Conservation (phyloP, 1,140 invertebrate species). For the Leucophenga varia region DNA sequence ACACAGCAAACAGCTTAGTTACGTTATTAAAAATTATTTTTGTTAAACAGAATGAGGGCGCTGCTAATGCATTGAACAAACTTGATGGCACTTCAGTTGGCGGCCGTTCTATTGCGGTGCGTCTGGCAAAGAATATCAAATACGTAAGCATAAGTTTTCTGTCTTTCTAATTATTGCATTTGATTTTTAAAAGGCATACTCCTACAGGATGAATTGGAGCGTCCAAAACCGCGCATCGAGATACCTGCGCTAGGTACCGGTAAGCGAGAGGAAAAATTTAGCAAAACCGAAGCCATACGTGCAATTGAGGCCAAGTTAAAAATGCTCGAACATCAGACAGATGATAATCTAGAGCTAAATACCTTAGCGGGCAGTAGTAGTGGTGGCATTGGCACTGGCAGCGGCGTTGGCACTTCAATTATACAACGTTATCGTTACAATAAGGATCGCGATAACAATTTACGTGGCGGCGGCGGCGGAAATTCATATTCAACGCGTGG, state of each 20-base stretch:
- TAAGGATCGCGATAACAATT: constrained; percentile 53
- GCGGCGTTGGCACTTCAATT: constrained; percentile 61
- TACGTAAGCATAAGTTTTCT: constrained; percentile 59
- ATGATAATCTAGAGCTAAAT: constrained; percentile 74
- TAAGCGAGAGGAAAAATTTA: constrained; percentile 70
- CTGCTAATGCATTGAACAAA: constrained; percentile 63
- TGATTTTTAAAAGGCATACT: neutral
- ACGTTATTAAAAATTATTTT: no score
- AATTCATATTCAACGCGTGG: constrained; percentile 8
- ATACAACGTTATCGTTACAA: constrained; percentile 61
- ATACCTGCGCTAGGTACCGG: constrained; percentile 74
- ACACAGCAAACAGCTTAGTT: neutral
- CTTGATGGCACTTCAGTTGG: constrained; percentile 76
- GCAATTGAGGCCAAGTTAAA: constrained; percentile 86
- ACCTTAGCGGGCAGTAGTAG: constrained; percentile 61
- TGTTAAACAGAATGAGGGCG: constrained; percentile 35
- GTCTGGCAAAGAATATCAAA: constrained; percentile 76
- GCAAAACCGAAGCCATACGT: constrained; percentile 76
- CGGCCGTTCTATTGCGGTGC: constrained; percentile 74
- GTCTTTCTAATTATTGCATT: neutral
- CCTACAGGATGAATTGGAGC: constrained; percentile 70
- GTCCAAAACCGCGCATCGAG: constrained; percentile 71
- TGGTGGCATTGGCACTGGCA: constrained; percentile 7
- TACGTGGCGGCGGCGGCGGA: constrained; percentile 12
- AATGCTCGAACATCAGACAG: constrained; percentile 70